These are phyloP conservation scores for Helleia helle DNA, from an alignment of 2,888 invertebrate species.

Conservation along the genomic window DNA sequence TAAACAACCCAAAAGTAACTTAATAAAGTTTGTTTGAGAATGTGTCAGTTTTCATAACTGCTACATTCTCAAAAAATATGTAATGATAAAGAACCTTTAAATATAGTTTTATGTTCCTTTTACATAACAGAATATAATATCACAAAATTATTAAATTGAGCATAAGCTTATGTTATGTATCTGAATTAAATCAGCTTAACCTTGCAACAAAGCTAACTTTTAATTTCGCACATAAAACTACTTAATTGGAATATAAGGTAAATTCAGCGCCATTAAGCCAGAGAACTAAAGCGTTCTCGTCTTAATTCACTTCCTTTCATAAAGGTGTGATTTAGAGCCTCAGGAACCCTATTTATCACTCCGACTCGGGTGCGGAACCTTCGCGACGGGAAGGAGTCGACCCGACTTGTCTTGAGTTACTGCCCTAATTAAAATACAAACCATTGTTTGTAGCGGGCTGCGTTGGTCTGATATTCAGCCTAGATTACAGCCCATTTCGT, in stretches of 20 bases:
- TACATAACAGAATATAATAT: too few relatives aligned
- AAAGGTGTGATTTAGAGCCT: constrained; percentile 28
- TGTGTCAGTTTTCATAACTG: too few relatives aligned
- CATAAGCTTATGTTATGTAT: too few relatives aligned
- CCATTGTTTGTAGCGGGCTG: constrained; percentile 17
- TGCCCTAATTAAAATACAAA: constrained; percentile 29
- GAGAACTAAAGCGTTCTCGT: constrained; percentile 1
- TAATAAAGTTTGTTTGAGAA: too few relatives aligned
- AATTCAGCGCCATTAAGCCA: not conserved
- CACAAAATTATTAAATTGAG: too few relatives aligned
- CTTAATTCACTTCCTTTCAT: constrained; percentile 27
- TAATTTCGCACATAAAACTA: constrained; percentile 3
- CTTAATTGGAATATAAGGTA: not conserved
- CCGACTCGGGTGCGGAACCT: constrained; percentile 20
- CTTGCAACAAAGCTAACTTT: too few relatives aligned
- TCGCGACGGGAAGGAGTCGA: constrained; percentile 14
- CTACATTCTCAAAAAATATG: too few relatives aligned
- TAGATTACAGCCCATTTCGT: not conserved
- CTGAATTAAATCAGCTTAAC: too few relatives aligned
- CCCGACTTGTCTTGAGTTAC: constrained; percentile 25
- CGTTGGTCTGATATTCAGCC: constrained; percentile 2
- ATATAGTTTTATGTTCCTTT: too few relatives aligned
- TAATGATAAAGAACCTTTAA: too few relatives aligned
- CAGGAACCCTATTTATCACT: constrained; percentile 25
- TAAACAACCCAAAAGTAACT: too few relatives aligned